Evolutionary conservation across 92 coral and sea anemone species (phyloP).

Genomic region (Meandrina meandrites): DNA sequence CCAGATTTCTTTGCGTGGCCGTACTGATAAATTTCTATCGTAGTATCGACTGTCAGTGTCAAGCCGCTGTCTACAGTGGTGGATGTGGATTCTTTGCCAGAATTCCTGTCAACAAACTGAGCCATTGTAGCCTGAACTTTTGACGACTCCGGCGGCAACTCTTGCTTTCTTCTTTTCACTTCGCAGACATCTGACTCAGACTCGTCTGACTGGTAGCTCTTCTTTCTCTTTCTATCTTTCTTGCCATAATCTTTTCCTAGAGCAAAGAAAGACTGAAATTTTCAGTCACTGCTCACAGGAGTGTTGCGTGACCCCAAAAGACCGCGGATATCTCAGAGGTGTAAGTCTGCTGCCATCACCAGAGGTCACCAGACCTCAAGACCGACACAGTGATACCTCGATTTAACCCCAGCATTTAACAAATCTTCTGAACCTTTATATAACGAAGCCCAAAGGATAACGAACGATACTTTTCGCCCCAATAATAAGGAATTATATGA

Average conservation of each 20-base stretch:
- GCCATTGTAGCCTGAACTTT: constrained; percentile 6
- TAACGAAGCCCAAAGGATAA: neutral
- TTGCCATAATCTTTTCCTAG: constrained; percentile 16
- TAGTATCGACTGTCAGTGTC: constrained; percentile 26
- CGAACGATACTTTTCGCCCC: neutral
- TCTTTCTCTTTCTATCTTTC: constrained; percentile 15
- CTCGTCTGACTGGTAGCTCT: constrained; percentile 26
- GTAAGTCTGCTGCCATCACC: neutral
- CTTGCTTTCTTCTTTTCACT: neutral
- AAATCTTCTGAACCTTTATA: neutral
- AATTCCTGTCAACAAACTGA: neutral
- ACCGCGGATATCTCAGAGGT: neutral
- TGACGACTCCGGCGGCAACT: neutral
- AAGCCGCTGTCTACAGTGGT: constrained; percentile 3
- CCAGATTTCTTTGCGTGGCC: constrained; percentile 43
- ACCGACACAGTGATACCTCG: neutral
- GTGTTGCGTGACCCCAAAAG: constrained; percentile 11
- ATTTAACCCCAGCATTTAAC: too few species aligned
- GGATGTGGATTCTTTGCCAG: neutral
- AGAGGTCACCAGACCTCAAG: constrained; percentile 9
- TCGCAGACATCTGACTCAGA: constrained; percentile 3
- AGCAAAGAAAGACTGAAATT: neutral
- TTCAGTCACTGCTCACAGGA: constrained; percentile 18
- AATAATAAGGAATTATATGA: neutral
- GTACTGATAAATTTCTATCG: constrained; percentile 28